Evolutionary conservation across 2,113 vertebrate species (phyloP).

Genomic region (Podilymbus podiceps): DNA sequence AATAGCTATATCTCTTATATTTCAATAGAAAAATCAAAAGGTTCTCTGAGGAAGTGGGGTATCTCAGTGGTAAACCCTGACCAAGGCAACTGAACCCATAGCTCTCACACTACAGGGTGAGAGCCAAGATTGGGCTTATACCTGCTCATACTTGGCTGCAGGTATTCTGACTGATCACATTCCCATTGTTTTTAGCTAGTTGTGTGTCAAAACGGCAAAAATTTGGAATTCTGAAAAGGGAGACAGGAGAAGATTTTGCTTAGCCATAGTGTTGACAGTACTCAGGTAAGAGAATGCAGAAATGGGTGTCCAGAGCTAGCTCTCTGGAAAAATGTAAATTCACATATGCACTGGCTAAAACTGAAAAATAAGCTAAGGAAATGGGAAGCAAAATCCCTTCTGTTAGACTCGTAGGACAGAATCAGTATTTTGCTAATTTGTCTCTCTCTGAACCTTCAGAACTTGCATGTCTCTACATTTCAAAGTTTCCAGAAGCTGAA

Average conservation of each 20-base stretch:
- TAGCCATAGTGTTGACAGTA: background rate
- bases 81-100: no score
- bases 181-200: no score
- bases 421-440: background rate
- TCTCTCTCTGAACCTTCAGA: background rate
- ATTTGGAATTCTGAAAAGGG: background rate
- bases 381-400: background rate
- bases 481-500: background rate
- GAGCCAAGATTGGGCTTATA: background rate
- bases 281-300: background rate
- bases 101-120: background rate
- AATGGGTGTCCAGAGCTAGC: background rate
- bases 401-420: background rate
- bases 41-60: background rate
- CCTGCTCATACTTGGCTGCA: background rate
- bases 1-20: background rate
- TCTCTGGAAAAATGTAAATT: background rate
- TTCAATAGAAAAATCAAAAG: background rate
- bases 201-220: background rate
- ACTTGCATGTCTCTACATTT: background rate
- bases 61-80: background rate
- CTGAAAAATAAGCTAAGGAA: background rate
- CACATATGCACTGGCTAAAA: background rate
- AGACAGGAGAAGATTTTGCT: background rate
- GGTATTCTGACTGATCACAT: background rate